These are phyloP conservation scores for Sinopyrophorus schimmeli DNA, from an alignment of 2,888 invertebrate species.

Conservation along the genomic window DNA sequence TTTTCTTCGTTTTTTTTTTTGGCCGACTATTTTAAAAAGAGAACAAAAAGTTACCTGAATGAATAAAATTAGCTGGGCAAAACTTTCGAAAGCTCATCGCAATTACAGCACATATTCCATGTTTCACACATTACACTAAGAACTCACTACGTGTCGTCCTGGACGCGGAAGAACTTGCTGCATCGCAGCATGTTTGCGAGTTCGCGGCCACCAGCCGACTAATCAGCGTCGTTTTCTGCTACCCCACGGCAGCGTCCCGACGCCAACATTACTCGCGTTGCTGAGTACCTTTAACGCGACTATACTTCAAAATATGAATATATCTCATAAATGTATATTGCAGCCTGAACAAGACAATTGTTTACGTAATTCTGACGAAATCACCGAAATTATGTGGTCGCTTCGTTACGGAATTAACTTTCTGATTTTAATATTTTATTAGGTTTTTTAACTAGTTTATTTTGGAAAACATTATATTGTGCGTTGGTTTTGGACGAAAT, in stretches of 20 bases:
- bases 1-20: no score
- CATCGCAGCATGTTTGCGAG: conserved; percentile 36
- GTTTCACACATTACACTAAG: conserved; percentile 28
- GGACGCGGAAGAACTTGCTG: conserved; percentile 25
- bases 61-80: conserved; percentile 21
- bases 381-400: no score
- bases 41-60: conserved; percentile 21
- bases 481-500: no score
- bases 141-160: conserved; percentile 33
- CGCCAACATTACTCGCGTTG: conserved; percentile 23
- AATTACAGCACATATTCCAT: conserved; percentile 26
- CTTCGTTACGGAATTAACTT: no score
- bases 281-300: no score
- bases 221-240: conserved; percentile 27
- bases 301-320: no score
- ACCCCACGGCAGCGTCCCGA: conserved; percentile 21
- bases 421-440: no score
- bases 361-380: no score
- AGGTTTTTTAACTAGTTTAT: no score
- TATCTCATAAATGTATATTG: no score
- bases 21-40: conserved; percentile 2
- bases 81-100: conserved; percentile 26
- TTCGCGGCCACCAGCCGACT: conserved; percentile 38
- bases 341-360: no score
- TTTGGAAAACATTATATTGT: no score